Percentiles rank a stretch among this genome's conserved stretches.
These are phyloP conservation scores for Melanocharis versteri DNA, from an alignment of 2,113 vertebrate species.

Conservation along the genomic window DNA sequence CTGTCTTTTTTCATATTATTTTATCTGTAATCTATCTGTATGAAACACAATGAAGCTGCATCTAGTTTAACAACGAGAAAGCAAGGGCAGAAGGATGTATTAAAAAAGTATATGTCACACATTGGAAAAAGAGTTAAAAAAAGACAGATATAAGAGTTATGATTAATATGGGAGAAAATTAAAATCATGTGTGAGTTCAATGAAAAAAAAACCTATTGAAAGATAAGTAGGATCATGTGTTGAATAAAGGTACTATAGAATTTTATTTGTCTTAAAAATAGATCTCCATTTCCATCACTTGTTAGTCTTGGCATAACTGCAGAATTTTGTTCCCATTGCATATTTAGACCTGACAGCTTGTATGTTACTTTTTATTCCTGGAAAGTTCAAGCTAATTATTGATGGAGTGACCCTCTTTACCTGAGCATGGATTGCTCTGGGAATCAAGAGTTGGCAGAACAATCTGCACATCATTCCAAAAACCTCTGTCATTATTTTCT, in stretches of 20 bases:
- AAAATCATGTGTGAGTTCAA: background rate
- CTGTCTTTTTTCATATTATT: background rate
- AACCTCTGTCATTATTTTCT: background rate
- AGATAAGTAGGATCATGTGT: background rate
- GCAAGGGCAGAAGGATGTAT: background rate
- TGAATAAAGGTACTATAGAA: background rate
- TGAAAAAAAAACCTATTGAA: background rate
- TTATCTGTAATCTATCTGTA: background rate
- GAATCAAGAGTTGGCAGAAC: conserved; percentile 10
- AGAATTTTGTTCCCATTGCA: conserved; percentile 32
- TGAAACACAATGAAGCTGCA: background rate
- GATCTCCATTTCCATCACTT: background rate
- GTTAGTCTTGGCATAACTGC: conserved; percentile 37
- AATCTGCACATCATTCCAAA: background rate
- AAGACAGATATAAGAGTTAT: background rate
- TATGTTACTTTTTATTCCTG: background rate
- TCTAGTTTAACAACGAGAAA: background rate
- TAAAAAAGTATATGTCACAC: background rate
- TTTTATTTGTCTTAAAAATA: conserved; percentile 30
- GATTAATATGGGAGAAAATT: background rate
- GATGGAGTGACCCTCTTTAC: conserved; percentile 6
- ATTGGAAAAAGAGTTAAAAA: background rate
- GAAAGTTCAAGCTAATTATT: conserved; percentile 22
- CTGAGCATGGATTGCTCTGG: background rate
- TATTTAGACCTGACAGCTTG: conserved; percentile 26